Evolutionary conservation across 92 coral and sea anemone species (phyloP), one percentile per base, ranked within the genome.

Genomic region (Metridium senile): DNA sequence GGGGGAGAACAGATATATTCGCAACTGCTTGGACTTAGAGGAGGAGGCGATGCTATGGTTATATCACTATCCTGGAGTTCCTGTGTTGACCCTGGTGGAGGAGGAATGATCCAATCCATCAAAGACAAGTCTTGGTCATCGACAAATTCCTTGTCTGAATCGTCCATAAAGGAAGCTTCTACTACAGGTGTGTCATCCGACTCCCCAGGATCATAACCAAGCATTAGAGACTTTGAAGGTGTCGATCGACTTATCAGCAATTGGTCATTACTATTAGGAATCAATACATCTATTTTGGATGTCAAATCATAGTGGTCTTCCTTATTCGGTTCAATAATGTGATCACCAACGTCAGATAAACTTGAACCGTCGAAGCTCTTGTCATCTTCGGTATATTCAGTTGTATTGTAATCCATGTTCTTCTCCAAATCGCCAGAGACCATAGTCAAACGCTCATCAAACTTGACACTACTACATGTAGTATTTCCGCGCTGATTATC

Each of bases 21-120:
- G n/a, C n/a, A n/a, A n/a, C 29, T 25, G 49, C 20, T 29, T 53
- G 68, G 68, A 58, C 58, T 64, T n/a, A 4, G 26, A 1, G 97
- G 97, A 23, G 93, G 97, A 9, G 97, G 90, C 29, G 93, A 74
- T 46, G 80, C 93, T 16, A 91, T 80, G 20, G n/a, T 78, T 35
- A 91, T 73, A 58, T 91, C 88, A 43, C 70, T 43, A 17, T 83
- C 76, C 29, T 39, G 71, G 22, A 91, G 86, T 74, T 88, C 86
- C 21, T 81, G 83, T 0, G 93, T 91, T 25, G 80, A 81, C 46
- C 85, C 53, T 16, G 97, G 93, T 10, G 97, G 97, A 46, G 89
- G 71, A 31, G 97, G 97, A 29, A 91, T 80, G 78, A 88, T 74
- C 97, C 97, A 91, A 9, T 85, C 75, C 54, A 89, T 67, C 0